Percentiles rank a stretch among this genome's conserved stretches.
Conservation (phyloP, 2,888 invertebrate genomes). For the Rhamnusium bicolor region DNA sequence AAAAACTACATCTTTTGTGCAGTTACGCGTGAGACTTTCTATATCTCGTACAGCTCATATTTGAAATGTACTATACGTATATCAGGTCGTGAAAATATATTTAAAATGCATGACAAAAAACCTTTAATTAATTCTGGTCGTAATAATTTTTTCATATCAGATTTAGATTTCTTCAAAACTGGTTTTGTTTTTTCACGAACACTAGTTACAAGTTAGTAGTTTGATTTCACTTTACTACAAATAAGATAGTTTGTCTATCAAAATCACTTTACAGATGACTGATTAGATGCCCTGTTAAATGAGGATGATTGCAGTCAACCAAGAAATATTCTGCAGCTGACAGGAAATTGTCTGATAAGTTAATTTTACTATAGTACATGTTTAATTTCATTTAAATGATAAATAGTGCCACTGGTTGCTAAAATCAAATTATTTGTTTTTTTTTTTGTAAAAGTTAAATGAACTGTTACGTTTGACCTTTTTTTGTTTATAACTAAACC, state of each 20-base stretch:
- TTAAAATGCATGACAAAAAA: not conserved
- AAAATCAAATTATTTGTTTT: not conserved
- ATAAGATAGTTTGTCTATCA: conserved; percentile 16
- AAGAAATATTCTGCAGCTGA: conserved; percentile 35
- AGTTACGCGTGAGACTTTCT: too few relatives aligned
- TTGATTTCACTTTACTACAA: not conserved
- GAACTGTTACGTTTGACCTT: not conserved
- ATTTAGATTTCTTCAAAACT: conserved; percentile 14
- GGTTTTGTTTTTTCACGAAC: conserved; percentile 11
- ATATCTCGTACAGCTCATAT: not conserved
- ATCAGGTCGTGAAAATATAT: not conserved
- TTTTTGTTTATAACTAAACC: not conserved
- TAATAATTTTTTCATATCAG: not conserved
- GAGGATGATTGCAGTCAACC: conserved; percentile 39
- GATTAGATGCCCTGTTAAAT: conserved; percentile 31
- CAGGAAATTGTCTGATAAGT: conserved; percentile 44
- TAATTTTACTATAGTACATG: conserved; percentile 24
- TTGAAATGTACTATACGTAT: not conserved
- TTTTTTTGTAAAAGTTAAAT: not conserved
- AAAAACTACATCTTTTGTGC: too few relatives aligned
- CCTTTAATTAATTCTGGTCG: not conserved
- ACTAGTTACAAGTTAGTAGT: not conserved
- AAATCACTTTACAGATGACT: conserved; percentile 26
- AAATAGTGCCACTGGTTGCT: too few relatives aligned
- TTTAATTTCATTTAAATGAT: conserved; percentile 31